These are phyloP conservation scores for Formica aserva DNA, from an alignment of 2,888 invertebrate species.

Conservation along the genomic window DNA sequence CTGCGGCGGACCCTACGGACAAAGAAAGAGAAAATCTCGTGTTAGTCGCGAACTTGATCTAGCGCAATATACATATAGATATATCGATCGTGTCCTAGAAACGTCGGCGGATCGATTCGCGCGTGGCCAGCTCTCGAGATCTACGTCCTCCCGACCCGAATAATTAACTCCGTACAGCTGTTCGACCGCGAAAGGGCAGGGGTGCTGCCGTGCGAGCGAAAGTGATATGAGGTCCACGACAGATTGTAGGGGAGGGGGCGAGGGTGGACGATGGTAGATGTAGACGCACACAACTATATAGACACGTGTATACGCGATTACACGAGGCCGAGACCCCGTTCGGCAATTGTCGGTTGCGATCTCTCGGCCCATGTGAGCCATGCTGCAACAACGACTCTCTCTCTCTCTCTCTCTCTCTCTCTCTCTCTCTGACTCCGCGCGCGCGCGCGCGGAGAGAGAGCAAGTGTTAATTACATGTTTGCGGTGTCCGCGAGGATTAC, in stretches of 20 bases:
- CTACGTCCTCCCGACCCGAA: constrained; percentile 51
- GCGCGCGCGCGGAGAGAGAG: constrained; percentile 75
- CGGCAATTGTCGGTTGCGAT: constrained; percentile 66
- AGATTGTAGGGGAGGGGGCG: constrained; percentile 49
- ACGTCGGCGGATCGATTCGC: constrained; percentile 32
- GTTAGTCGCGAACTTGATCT: background rate
- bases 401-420: constrained; percentile 6
- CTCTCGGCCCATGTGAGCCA: constrained; percentile 63
- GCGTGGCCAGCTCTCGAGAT: constrained; percentile 21
- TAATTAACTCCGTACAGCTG: constrained; percentile 78
- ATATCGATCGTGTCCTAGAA: constrained; percentile 41
- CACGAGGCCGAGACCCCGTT: constrained; percentile 46
- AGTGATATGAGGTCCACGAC: constrained; percentile 48
- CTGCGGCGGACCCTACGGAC: constrained; percentile 92
- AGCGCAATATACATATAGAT: background rate
- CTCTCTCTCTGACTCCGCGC: background rate
- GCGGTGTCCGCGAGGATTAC: constrained; percentile 85
- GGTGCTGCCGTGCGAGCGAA: constrained; percentile 59
- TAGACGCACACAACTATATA: constrained; percentile 38
- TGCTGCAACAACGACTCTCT: constrained; percentile 56
- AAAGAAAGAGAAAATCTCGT: constrained; percentile 9
- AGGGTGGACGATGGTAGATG: constrained; percentile 45
- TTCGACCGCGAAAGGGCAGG: constrained; percentile 63
- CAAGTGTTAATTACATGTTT: constrained; percentile 86
- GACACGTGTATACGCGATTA: constrained; percentile 69